phyloP scores from a whole-genome alignment of 2,113 vertebrate genomes.

The Mixornis gularis region DNA sequence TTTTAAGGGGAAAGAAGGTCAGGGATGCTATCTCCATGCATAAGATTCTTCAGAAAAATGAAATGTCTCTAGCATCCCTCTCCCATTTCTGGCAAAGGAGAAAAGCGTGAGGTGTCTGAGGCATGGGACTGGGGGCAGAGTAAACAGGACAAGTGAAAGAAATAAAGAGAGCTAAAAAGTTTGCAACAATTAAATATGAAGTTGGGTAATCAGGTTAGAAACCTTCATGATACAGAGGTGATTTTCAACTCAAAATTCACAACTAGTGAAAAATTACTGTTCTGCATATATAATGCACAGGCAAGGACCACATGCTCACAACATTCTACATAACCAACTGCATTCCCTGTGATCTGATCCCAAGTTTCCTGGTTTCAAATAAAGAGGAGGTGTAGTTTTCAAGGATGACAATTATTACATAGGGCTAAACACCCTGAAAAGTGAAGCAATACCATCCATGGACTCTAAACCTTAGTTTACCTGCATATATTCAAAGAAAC shows the following conservation, averaged over 20 bases:
- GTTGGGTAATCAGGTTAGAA: not conserved
- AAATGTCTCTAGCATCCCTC: not conserved
- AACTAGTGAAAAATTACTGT: not conserved
- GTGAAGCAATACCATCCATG: not conserved
- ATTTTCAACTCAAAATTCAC: not conserved
- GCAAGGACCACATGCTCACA: not conserved
- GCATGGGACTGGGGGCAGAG: not conserved
- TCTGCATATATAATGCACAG: not conserved
- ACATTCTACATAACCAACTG: not conserved
- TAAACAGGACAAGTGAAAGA: not conserved
- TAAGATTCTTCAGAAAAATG: not conserved
- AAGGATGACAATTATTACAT: not conserved
- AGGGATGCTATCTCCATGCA: not conserved
- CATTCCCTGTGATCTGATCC: not conserved
- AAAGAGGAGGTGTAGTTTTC: not conserved
- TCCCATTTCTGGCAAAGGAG: not conserved
- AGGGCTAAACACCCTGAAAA: not conserved
- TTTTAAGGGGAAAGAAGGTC: not conserved
- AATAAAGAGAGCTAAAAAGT: not conserved
- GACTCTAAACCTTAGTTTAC: not conserved
- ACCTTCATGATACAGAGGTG: not conserved
- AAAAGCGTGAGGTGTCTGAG: not conserved
- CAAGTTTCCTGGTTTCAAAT: not conserved
- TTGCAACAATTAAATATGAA: not conserved
- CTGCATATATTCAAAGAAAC: not conserved